Evolutionary conservation across 1,140 invertebrate species (phyloP), one percentile per base, ranked within the genome.

Genomic region (Ostrea edulis): DNA sequence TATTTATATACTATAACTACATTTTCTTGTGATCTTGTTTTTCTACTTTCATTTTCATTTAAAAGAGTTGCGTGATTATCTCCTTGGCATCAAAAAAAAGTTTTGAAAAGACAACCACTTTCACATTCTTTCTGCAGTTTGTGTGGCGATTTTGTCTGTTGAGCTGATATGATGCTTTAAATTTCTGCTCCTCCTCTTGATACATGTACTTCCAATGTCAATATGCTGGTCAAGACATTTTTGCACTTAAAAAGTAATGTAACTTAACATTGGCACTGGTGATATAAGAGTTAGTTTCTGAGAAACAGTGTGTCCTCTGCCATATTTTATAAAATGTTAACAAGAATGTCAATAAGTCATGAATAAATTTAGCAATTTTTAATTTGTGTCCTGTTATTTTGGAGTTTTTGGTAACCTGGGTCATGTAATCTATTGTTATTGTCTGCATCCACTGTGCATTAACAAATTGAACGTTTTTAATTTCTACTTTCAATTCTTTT

Each of bases 301-400:
- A 77, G 68, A 77, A 77, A 77, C 68, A 77, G 29, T 77, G 25
- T 77, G 12, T 77, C 68, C 68, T 77, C 68, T 77, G 68, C 68
- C 68, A 77, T 77, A 25, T 77, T 77, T 77, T 77, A 77, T 77
- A 29, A 77, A 35, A 77, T 77, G 68, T 77, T 77, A 77, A 77
- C 68, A 77, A 77, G 9, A 77, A 29, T 77, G 68, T 77, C 68
- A 77, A 77, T 14, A 77, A 35, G 68, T 77, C 68, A 77, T 77
- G 12, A 77, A 77, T 77, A 77, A 77, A 14, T 77, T 77, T 77
- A 77, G 68, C 68, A 77, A 77, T 77, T 77, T 77, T 77, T 77
- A 77, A 77, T 17, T 29, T 77, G 11, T 29, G 35, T 77, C 35
- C 0, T 29, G 4, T 71, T 29, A 7, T 71, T 62, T 62, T 44